These are phyloP conservation scores for Drosophila jambulina DNA, from an alignment of 1,140 invertebrate species.

Conservation along the genomic window DNA sequence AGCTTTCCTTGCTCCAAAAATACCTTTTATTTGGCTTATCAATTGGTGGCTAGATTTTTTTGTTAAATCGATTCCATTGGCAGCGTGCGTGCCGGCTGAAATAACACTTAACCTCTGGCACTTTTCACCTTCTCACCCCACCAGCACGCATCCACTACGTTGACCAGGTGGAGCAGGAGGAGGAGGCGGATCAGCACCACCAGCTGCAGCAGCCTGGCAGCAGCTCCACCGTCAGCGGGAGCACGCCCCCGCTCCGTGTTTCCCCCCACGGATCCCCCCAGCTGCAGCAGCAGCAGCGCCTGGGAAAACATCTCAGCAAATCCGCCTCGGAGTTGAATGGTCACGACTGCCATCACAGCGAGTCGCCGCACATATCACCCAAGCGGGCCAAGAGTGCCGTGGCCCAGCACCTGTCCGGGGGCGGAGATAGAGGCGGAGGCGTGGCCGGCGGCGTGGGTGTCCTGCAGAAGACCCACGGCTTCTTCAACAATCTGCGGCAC, in stretches of 20 bases:
- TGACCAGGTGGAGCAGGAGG: conserved; percentile 58
- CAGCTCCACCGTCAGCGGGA: conserved; percentile 36
- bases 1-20: background rate
- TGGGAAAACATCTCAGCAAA: conserved; percentile 86
- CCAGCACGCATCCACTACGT: conserved; percentile 79
- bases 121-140: background rate
- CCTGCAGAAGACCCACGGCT: conserved; percentile 89
- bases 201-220: conserved; percentile 3
- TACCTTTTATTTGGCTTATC: conserved; percentile 27
- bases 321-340: conserved; percentile 86
- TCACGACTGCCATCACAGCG: conserved; percentile 72
- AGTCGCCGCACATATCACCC: conserved; percentile 84
- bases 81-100: conserved; percentile 48
- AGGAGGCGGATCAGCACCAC: conserved; percentile 37
- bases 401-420: conserved; percentile 65
- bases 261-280: conserved; percentile 78
- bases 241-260: conserved; percentile 54
- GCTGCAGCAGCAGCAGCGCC: conserved; percentile 63
- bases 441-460: conserved; percentile 86
- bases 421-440: conserved; percentile 1
- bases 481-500: conserved; percentile 89
- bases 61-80: conserved; percentile 73
- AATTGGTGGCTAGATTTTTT: conserved; percentile 39
- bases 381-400: conserved; percentile 86
- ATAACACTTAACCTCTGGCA: conserved; percentile 18